Evolutionary conservation across 2,797 vertebrate species (phyloP), one percentile per base, ranked within the genome.

Genomic region (Sebastes matsubarae): DNA sequence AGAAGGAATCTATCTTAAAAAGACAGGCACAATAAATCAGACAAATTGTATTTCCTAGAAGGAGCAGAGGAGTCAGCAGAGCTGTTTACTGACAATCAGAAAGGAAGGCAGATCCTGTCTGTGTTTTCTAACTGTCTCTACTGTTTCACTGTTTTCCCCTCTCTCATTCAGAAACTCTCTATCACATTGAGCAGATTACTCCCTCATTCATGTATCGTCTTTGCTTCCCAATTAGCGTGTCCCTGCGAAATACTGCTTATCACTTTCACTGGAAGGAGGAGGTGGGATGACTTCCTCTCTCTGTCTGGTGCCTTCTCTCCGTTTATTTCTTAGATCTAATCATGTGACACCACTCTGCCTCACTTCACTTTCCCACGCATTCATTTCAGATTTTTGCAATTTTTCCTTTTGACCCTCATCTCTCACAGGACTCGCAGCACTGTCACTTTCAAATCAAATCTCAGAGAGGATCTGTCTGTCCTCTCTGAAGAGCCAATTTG

Each of bases 21-120:
- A 86, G 82, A 88, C 57, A 61, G 77, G 10, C 46, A 58, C 71
- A 30, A 85, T 93, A 87, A 84, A 89, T 93, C 90, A 86, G 79
- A 79, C 67, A 82, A 83, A 92, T 83, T 86, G 72, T 22, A 83
- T 93, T 92, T 89, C 87, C 79, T 84, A 36, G 78, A 92, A 88
- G 67, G 64, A 84, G 75, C 73, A 16, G 67, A 36, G 55, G 77
- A 93, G 85, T 87, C 87, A 81, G 87, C 87, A 80, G 60, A 73
- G 68, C 71, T 73, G 66, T 79, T 88, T 77, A 82, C 59, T 11
- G 74, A 79, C 72, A 50, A 38, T 83, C 32, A 64, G n/a, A 82
- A 30, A 54, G 57, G 58, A 72, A 59, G 66, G 46, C 65, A 67
- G 69, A 64, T 68, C 38, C 29, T 5, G 65, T 32, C 29, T 5